Conservation (phyloP, 2,888 invertebrate genomes). For the Baronia brevicornis region DNA sequence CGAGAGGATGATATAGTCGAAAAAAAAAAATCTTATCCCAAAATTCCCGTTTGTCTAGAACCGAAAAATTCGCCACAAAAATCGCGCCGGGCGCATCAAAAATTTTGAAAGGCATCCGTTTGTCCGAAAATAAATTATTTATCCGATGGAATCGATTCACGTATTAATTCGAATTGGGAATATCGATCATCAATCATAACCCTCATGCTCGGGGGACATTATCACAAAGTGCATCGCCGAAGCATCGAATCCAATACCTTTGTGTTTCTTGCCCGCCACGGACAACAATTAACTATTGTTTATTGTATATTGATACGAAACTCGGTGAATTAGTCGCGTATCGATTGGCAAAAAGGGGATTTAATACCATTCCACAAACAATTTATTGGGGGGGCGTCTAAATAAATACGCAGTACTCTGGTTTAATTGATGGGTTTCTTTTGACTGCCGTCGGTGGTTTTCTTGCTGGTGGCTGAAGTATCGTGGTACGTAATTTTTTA, state of each 20-base stretch:
- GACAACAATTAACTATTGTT: slow-evolving; percentile 30
- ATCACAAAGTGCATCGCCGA: slow-evolving; percentile 49
- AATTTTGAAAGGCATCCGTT: slow-evolving; percentile 37
- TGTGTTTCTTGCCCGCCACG: slow-evolving; percentile 15
- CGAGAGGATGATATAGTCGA: slow-evolving; percentile 10
- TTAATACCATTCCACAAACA: slow-evolving; percentile 16
- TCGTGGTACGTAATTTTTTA: too few species aligned
- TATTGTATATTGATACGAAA: slow-evolving; percentile 24
- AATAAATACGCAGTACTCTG: slow-evolving; percentile 15
- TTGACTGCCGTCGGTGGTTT: slow-evolving; percentile 5
- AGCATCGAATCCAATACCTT: slow-evolving; percentile 18
- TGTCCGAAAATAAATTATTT: slow-evolving; percentile 57
- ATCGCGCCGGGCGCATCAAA: slow-evolving; percentile 37
- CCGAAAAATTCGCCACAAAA: slow-evolving; percentile 35
- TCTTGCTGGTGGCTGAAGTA: slow-evolving; percentile 19
- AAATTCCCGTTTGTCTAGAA: slow-evolving; percentile 23
- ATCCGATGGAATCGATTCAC: slow-evolving; percentile 50
- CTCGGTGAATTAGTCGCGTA: slow-evolving; percentile 23
- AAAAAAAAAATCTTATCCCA: slow-evolving; percentile 2
- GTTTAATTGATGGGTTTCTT: slow-evolving; percentile 13
- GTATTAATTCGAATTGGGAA: slow-evolving; percentile 58
- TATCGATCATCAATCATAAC: slow-evolving; percentile 67
- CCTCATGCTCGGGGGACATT: slow-evolving; percentile 44
- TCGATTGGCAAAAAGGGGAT: slow-evolving; percentile 24
- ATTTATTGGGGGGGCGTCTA: slow-evolving; percentile 20